phyloP scores from a whole-genome alignment of 2,797 vertebrate species.

The Miichthys miiuy region DNA sequence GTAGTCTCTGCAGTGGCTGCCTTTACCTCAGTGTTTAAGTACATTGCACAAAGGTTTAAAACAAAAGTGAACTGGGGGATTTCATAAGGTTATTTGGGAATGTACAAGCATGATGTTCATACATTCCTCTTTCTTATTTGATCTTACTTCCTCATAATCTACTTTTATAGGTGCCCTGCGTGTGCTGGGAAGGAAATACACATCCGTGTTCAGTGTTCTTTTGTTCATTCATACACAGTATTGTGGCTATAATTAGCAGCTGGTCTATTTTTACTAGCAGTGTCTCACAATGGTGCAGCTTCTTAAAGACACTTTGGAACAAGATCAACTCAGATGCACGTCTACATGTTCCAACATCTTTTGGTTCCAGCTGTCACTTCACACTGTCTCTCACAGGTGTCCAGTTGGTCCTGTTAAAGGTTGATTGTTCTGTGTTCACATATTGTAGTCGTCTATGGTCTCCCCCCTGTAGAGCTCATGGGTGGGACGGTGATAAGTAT shows the following conservation, averaged over 20 bases:
- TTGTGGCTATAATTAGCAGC: not conserved
- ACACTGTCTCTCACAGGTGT: slow-evolving; percentile 6
- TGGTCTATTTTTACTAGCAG: not conserved
- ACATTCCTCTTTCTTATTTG: not conserved
- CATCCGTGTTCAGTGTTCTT: not conserved
- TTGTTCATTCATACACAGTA: not conserved
- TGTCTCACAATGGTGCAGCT: not conserved
- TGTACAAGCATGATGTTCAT: accelerated
- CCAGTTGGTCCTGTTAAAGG: not conserved
- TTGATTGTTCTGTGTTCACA: slow-evolving; percentile 19
- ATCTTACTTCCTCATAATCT: slow-evolving; percentile 16
- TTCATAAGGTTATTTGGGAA: not conserved
- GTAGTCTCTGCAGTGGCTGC: not conserved
- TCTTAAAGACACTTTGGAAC: not conserved
- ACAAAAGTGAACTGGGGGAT: not conserved
- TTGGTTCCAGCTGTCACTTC: not conserved
- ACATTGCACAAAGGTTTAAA: not conserved
- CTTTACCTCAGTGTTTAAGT: slow-evolving; percentile 7
- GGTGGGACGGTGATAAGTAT: slow-evolving; percentile 74
- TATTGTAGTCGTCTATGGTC: not conserved
- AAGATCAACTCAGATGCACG: not conserved
- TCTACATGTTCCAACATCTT: not conserved
- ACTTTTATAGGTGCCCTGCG: accelerated
- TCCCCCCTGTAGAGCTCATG: slow-evolving; percentile 34
- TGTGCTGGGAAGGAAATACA: slow-evolving; percentile 29